A percentile compares a stretch with the other conserved stretches of the same genome.
These are phyloP conservation scores for Blennius ocellaris DNA, from an alignment of 2,113 vertebrate species.

Conservation along the genomic window DNA sequence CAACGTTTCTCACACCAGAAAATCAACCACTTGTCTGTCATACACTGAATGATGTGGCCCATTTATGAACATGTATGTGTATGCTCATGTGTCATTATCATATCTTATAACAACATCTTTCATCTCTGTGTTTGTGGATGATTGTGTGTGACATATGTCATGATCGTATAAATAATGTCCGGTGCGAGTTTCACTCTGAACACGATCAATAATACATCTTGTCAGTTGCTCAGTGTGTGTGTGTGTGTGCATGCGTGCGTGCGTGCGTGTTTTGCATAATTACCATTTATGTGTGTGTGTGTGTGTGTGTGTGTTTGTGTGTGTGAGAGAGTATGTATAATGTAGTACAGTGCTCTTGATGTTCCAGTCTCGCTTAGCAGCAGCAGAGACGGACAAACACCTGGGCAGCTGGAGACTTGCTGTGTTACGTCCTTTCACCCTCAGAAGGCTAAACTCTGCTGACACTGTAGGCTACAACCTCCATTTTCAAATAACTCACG, in stretches of 20 bases:
- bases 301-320: constrained; percentile 15
- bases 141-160: constrained; percentile 13
- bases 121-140: neutral
- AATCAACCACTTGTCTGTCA: too few relatives aligned
- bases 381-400: constrained; percentile 12
- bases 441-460: constrained; percentile 49
- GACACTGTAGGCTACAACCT: constrained; percentile 43
- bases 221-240: neutral
- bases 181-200: constrained; percentile 26
- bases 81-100: neutral
- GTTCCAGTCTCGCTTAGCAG: constrained; percentile 16
- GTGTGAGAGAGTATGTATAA: constrained; percentile 15
- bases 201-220: constrained; percentile 39
- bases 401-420: constrained; percentile 23
- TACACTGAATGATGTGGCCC: too few relatives aligned
- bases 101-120: neutral
- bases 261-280: too few relatives aligned
- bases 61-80: neutral
- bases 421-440: constrained; percentile 17
- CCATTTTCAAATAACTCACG: constrained; percentile 29
- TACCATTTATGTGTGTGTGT: neutral
- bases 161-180: constrained; percentile 48
- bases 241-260: neutral
- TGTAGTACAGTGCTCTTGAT: constrained; percentile 23
- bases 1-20: too few relatives aligned